Base-by-base conservation (phyloP, 2,113 vertebrate genomes). In the Toxostoma redivivum region DNA sequence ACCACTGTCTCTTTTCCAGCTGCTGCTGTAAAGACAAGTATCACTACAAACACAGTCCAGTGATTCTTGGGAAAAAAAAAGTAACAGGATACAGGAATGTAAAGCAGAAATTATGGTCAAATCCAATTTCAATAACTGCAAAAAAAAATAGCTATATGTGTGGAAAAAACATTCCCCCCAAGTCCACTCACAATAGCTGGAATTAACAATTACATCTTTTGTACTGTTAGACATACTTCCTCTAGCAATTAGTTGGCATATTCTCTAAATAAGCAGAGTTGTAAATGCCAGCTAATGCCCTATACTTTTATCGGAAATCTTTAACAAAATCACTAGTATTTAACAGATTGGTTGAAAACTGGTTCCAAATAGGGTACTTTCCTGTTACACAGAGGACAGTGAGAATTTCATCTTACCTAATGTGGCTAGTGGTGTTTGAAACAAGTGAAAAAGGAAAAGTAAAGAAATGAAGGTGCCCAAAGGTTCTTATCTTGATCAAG, bases 321-420 rank as follows among this genome's bases (percentile, higher is more conserved):
- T 95, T 91, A 95, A 69, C 45, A 86, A 91, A 94, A 81, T 84
- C 23, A 0, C 33, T 85, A 82, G 54, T 40, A 58, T 81, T 95
- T 90, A 93, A 85, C 18, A 90, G 42, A 91, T 31, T 47, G 28
- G 15, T 58, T 91, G 54, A 62, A 89, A 92, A 64, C 54, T 61
- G 38, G 19, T 66, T 93, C 79, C 89, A 92, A 92, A 79, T 27
- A 96, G 47, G 57, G 13, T 17, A 35, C 73, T 92, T 95, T 45
- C 78, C 85, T 57, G 27, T 81, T 58, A 94, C 30, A 38, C 67
- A 73, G 66, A 53, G 74, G 50, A 96, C 66, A 97, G 85, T 38
- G 42, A 95, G 89, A 96, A 91, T 94, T 96, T 74, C 58, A 37
- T 48, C 79, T 86, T 56, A 45, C n/a, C 51, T 86, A 95, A 81